Percentiles rank a stretch among this genome's conserved stretches.
phyloP scores from a whole-genome alignment of 2,888 invertebrate species.

The Octodonta nipae region DNA sequence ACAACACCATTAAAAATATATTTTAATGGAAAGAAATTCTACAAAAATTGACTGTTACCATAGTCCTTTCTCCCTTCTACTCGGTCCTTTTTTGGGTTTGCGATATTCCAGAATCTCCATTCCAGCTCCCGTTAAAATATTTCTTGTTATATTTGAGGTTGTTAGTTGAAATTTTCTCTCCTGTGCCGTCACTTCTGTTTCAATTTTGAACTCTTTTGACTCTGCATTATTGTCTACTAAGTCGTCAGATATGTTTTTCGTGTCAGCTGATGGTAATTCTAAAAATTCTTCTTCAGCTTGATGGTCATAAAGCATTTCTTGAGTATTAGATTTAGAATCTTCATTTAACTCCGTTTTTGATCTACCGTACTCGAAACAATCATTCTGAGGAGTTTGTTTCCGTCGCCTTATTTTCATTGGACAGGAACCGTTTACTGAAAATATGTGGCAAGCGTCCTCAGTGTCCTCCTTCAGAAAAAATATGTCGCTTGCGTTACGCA shows the following conservation, averaged over 20 bases:
- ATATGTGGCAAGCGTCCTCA: constrained; percentile 28
- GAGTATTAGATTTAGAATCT: no score
- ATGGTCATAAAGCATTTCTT: no score
- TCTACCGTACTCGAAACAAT: constrained; percentile 18
- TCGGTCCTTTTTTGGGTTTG: constrained; percentile 16
- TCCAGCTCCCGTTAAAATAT: constrained; percentile 24
- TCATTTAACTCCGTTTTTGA: no score
- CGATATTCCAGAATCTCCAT: constrained; percentile 18
- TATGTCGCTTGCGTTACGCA: constrained; percentile 30
- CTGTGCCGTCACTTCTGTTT: neutral
- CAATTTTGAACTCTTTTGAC: no score
- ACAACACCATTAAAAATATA: no score
- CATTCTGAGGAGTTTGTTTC: constrained; percentile 8
- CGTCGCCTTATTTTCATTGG: constrained; percentile 25
- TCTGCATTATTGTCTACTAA: neutral
- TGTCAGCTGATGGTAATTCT: no score
- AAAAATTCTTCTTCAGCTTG: no score
- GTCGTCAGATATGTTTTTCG: no score
- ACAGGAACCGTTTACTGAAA: constrained; percentile 29
- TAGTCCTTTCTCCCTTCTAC: constrained; percentile 4
- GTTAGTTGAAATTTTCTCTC: neutral
- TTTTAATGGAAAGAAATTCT: no score
- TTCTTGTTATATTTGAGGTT: constrained; percentile 19
- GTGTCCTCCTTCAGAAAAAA: constrained; percentile 28
- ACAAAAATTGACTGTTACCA: no score